A percentile compares a stretch with the other conserved stretches of the same genome.
phyloP scores from a whole-genome alignment of 2,888 invertebrate species.

The Euclidia mi region DNA sequence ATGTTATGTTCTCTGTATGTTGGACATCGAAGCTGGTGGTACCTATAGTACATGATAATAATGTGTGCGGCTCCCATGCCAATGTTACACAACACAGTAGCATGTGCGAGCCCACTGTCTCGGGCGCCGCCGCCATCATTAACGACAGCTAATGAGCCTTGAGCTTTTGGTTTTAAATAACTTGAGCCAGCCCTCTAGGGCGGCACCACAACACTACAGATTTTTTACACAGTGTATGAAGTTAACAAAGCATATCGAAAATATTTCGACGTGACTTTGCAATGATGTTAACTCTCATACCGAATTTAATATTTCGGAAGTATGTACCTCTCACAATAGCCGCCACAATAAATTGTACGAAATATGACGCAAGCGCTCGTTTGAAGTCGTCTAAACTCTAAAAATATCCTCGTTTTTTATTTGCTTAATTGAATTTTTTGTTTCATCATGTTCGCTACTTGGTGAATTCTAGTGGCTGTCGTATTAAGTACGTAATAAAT shows the following conservation, averaged over 20 bases:
- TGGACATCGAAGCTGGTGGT: conserved; percentile 21
- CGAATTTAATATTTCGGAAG: conserved; percentile 32
- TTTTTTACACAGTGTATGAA: conserved; percentile 82
- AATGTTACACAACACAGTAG: conserved; percentile 65
- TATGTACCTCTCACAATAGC: conserved; percentile 26
- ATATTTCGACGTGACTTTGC: conserved; percentile 76
- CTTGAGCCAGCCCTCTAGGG: conserved; percentile 78
- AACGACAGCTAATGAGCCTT: conserved; percentile 89
- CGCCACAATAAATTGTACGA: conserved; percentile 49
- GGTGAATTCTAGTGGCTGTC: conserved; percentile 84
- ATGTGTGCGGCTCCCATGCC: conserved; percentile 57
- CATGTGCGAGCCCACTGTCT: conserved; percentile 76
- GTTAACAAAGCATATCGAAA: conserved; percentile 82
- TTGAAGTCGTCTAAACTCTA: conserved; percentile 61
- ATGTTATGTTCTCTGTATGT: conserved; percentile 30
- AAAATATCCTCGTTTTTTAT: conserved; percentile 59
- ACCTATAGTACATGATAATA: conserved; percentile 36
- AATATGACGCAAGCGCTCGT: conserved; percentile 53
- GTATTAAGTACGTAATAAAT: conserved; percentile 81
- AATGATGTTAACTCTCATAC: conserved; percentile 59
- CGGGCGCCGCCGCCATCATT: conserved; percentile 84
- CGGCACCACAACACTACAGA: conserved; percentile 72
- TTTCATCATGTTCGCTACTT: conserved; percentile 58
- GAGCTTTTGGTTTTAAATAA: conserved; percentile 88
- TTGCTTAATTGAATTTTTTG: conserved; percentile 69